Evolutionary conservation across 2,888 invertebrate species (phyloP).

Genomic region (Cinara cedri): DNA sequence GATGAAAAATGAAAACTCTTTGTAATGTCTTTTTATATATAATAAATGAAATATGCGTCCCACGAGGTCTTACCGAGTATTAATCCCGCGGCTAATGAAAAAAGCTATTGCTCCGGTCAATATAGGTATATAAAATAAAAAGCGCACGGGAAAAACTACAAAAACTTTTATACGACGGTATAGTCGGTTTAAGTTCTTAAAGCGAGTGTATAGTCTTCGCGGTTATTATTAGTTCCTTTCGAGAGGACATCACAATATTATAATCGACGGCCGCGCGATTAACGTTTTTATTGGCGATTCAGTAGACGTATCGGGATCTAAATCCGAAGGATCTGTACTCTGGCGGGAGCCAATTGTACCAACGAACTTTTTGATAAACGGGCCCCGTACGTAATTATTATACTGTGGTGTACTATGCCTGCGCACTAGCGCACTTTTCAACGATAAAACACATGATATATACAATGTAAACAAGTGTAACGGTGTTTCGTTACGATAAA

Average conservation of each 20-base stretch:
- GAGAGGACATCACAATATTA: neutral
- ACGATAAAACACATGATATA: no score
- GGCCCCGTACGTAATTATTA: no score
- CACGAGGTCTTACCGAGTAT: slow-evolving; percentile 9
- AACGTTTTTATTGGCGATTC: slow-evolving; percentile 14
- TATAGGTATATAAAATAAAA: neutral
- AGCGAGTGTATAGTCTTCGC: neutral
- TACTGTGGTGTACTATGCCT: no score
- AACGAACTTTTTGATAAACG: no score
- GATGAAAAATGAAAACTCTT: slow-evolving; percentile 43
- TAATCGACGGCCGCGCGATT: neutral
- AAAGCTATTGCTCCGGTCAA: slow-evolving; percentile 45
- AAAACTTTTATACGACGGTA: slow-evolving; percentile 12
- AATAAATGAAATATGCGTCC: slow-evolving; percentile 52
- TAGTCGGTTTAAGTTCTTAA: slow-evolving; percentile 47
- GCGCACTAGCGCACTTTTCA: no score
- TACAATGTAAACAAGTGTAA: no score
- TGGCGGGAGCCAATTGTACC: no score
- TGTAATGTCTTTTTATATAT: slow-evolving; percentile 19
- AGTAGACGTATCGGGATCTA: no score
- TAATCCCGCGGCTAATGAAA: slow-evolving; percentile 54
- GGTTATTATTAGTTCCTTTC: slow-evolving; percentile 25
- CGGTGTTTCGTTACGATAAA: no score
- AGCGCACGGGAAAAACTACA: neutral
- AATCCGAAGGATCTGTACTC: no score